Conservation (phyloP, 2,888 invertebrate genomes). For the Perithous albicinctus region DNA sequence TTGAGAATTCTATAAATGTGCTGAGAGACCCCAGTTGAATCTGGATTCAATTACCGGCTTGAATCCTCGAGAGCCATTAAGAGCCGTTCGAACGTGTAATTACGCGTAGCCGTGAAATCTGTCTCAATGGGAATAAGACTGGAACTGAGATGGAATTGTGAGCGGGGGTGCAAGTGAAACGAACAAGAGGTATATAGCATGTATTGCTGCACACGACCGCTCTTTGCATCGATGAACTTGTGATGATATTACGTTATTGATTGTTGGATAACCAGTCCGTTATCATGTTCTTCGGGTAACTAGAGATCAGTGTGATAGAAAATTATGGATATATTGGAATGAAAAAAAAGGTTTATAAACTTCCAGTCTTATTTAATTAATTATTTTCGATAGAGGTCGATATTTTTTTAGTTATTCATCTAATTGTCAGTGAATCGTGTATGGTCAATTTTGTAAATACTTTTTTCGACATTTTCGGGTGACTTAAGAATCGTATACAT, state of each 20-base stretch:
- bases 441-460: no score
- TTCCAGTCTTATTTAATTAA: no score
- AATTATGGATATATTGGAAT: background rate
- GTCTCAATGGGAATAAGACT: constrained; percentile 66
- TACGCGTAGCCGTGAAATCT: constrained; percentile 74
- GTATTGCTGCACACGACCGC: constrained; percentile 25
- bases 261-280: background rate
- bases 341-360: background rate
- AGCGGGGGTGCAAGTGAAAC: constrained; percentile 26
- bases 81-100: constrained; percentile 78
- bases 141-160: constrained; percentile 40
- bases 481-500: no score
- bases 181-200: constrained; percentile 21
- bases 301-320: background rate
- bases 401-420: no score
- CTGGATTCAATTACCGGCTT: constrained; percentile 77
- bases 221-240: background rate
- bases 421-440: no score
- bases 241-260: background rate
- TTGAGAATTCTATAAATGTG: constrained; percentile 67
- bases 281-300: background rate
- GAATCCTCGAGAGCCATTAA: constrained; percentile 75
- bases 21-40: constrained; percentile 69
- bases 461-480: no score
- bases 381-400: no score